Base-by-base conservation (phyloP, 1,140 invertebrate genomes). In the Scylla paramamosain region DNA sequence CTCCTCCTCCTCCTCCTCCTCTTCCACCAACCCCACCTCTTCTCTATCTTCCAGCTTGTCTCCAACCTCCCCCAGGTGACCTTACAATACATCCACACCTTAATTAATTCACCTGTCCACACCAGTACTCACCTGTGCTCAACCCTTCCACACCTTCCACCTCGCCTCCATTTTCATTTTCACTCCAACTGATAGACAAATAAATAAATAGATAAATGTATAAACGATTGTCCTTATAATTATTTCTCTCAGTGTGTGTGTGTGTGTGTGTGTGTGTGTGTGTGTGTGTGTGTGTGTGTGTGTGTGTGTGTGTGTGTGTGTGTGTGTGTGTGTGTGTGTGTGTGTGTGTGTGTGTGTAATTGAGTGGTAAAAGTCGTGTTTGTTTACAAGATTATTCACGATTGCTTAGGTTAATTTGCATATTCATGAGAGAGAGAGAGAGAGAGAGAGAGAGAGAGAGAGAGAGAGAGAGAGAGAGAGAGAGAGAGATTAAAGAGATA, bases 311-410 rank as follows among this genome's bases (percentile, higher is more conserved):
- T 59, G 52, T 59, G 52, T 59, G 52, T 59, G 52, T 59, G 52
- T 59, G 52, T 77, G n/a, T 77, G 67, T 77, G 67, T 77, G 67
- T 77, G 67, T 77, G 67, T 77, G 67, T 77, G 67, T 77, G 67
- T 77, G 67, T 77, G 67, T 77, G 67, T 77, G 67, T 77, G 67
- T 77, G 67, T 77, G 67, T 77, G 67, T 77, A 77, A 77, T 77
- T 77, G 67, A 77, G 67, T n/a, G 67, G 67, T 77, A n/a, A 77
- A 25, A 20, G 67, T 77, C 20, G 6, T n/a, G n/a, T n/a, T n/a
- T 77, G 52, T 77, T 77, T n/a, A 77, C 20, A n/a, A n/a, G n/a
- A n/a, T n/a, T n/a, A 20, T 77, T 77, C 67, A 77, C 67, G 67
- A 77, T 7, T 77, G 20, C 7, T 77, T 8, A 77, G 20, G 20